These are phyloP conservation scores for Cotesia chilonis DNA, from an alignment of 1,140 invertebrate species.

Conservation along the genomic window DNA sequence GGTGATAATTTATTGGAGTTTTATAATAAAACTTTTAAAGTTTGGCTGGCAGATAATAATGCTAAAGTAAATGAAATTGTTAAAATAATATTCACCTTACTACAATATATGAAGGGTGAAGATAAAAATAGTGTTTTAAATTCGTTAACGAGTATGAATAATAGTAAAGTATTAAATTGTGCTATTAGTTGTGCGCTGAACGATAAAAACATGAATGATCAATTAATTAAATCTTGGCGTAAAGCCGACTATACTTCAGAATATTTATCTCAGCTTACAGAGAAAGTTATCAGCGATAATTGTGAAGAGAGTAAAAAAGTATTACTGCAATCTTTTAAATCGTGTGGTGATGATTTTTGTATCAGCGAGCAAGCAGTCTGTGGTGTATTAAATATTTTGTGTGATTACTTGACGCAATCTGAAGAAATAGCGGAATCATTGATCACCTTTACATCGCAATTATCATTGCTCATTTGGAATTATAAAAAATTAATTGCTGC, in stretches of 20 bases:
- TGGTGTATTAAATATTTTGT: constrained; percentile 62
- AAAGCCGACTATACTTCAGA: constrained; percentile 38
- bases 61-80: constrained; percentile 61
- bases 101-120: constrained; percentile 62
- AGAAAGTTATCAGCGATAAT: constrained; percentile 38
- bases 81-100: constrained; percentile 70
- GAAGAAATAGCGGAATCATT: constrained; percentile 40
- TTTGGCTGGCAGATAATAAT: constrained; percentile 60
- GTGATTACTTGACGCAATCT: constrained; percentile 40
- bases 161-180: constrained; percentile 45
- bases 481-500: constrained; percentile 42
- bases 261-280: constrained; percentile 41
- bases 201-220: constrained; percentile 62
- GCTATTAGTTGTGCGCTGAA: constrained; percentile 50
- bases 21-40: constrained; percentile 63
- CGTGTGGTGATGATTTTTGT: constrained; percentile 58
- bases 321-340: constrained; percentile 49
- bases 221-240: constrained; percentile 66
- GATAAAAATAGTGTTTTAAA: constrained; percentile 66
- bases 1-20: constrained; percentile 60
- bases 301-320: constrained; percentile 43
- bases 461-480: constrained; percentile 48
- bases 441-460: constrained; percentile 42
- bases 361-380: constrained; percentile 65
- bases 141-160: constrained; percentile 58